A percentile compares a stretch with the other conserved stretches of the same genome.
Conservation (phyloP, 2,113 vertebrate genomes). For the Psilopsiagon aymara region DNA sequence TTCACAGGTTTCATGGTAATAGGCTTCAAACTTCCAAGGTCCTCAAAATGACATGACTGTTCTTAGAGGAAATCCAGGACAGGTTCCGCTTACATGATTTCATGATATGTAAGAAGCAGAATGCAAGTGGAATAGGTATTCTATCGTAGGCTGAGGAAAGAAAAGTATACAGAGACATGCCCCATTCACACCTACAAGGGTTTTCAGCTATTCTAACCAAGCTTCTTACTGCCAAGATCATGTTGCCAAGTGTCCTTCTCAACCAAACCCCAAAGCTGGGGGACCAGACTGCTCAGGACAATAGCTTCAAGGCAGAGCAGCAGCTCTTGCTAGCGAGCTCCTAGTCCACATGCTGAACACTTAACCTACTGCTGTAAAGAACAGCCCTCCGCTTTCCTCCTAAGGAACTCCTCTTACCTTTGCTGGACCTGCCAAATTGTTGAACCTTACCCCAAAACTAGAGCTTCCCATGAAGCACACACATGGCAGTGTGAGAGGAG, state of each 20-base stretch:
- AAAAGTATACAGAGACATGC: neutral
- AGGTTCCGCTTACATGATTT: neutral
- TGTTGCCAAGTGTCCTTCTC: neutral
- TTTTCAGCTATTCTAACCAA: neutral
- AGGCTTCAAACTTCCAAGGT: constrained; percentile 14
- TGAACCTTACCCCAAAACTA: neutral
- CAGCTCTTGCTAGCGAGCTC: neutral
- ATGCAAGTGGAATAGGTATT: neutral
- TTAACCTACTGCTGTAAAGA: neutral
- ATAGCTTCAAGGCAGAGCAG: neutral
- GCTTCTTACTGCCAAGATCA: neutral
- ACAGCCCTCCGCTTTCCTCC: neutral
- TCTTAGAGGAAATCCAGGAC: neutral
- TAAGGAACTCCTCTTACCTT: neutral
- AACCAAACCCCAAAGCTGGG: neutral
- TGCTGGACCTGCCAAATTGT: neutral
- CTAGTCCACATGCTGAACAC: neutral
- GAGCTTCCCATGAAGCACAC: neutral
- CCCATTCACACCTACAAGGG: neutral
- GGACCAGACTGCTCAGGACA: neutral
- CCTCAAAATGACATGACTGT: neutral
- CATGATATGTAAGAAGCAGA: accelerated
- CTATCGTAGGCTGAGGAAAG: accelerated
- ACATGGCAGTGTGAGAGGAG: accelerated
- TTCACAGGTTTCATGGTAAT: constrained; percentile 16